phyloP scores from a whole-genome alignment of 2,797 vertebrate genomes.

The Mus minutoides region DNA sequence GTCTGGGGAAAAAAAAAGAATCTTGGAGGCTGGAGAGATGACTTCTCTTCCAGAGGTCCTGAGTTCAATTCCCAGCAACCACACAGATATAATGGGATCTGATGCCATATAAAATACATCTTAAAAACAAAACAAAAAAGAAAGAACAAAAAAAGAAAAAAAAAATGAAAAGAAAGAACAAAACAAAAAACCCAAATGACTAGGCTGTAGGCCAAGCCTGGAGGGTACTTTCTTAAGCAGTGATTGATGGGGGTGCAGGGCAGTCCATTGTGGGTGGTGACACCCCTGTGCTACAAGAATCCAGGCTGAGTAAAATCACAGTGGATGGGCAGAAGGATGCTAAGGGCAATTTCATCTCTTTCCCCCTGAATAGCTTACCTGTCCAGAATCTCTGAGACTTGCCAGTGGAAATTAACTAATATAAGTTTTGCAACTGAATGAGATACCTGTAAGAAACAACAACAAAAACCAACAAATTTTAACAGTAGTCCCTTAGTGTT shows the following conservation, averaged over 20 bases:
- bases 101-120: neutral
- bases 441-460: constrained; percentile 90
- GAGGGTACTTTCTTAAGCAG: neutral
- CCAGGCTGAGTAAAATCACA: neutral
- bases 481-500: neutral
- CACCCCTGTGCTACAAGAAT: neutral
- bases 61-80: neutral
- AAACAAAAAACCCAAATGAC: neutral
- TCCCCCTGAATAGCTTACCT: constrained; percentile 89
- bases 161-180: no score
- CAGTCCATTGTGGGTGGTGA: neutral
- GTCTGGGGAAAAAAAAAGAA: neutral
- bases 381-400: constrained; percentile 97
- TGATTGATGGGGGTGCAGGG: neutral
- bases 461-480: constrained; percentile 44
- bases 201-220: neutral
- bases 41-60: neutral
- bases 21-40: no score
- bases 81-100: neutral
- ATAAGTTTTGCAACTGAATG: constrained; percentile 98
- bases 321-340: neutral
- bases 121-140: neutral
- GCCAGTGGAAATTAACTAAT: constrained; percentile 99
- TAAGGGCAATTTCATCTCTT: neutral
- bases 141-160: no score